Percentiles rank a stretch among this genome's conserved stretches.
Conservation (phyloP, 2,888 invertebrate genomes). For the Pterobdella sp. region DNA sequence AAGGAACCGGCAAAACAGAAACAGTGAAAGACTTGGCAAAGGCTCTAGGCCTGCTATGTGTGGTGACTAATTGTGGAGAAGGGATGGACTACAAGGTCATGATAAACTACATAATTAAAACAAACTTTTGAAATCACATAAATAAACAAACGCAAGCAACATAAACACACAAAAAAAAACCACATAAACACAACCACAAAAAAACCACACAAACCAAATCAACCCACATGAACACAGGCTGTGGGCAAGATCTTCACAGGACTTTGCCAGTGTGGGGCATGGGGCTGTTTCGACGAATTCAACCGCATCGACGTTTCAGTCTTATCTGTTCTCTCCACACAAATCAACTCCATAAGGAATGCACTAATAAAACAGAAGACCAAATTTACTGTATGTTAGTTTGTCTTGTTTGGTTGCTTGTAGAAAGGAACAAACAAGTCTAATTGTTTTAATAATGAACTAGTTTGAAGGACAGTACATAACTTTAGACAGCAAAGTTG, state of each 20-base stretch:
- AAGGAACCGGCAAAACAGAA: slow-evolving; percentile 76
- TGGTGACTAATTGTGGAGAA: slow-evolving; percentile 75
- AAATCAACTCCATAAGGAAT: slow-evolving; percentile 77
- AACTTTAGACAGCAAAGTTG: slow-evolving; percentile 71
- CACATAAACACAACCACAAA: not conserved
- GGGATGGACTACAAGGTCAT: slow-evolving; percentile 53
- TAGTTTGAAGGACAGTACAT: slow-evolving; percentile 80
- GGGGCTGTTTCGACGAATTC: slow-evolving; percentile 94
- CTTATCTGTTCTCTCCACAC: slow-evolving; percentile 82
- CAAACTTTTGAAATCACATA: no score
- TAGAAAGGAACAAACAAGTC: not conserved
- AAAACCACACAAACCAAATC: not conserved
- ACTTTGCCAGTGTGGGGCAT: slow-evolving; percentile 77
- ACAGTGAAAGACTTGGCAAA: slow-evolving; percentile 85
- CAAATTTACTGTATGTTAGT: not conserved
- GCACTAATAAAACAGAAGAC: slow-evolving; percentile 66
- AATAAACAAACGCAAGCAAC: no score
- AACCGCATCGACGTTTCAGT: slow-evolving; percentile 86
- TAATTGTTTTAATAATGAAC: slow-evolving; percentile 28
- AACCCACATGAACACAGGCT: no score
- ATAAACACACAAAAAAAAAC: no score
- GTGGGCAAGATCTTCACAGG: slow-evolving; percentile 59
- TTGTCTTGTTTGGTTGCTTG: not conserved
- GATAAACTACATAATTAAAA: no score
- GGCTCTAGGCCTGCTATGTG: slow-evolving; percentile 59